Evolutionary conservation across 2,888 invertebrate genomes (phyloP), one percentile per base, ranked within the genome.

Genomic region (Hypercompe scribonia): DNA sequence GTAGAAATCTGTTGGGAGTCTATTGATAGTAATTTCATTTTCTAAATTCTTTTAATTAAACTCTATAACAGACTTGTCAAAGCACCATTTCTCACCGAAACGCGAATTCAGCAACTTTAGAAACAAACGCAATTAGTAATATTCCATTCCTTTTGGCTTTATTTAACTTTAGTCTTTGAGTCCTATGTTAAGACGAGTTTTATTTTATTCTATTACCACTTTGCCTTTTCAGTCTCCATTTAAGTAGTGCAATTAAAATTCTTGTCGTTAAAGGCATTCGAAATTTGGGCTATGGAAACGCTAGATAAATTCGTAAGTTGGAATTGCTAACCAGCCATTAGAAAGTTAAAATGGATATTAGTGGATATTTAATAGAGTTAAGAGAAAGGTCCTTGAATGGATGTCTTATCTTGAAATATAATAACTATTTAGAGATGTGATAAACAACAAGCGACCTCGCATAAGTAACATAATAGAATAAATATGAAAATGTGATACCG

Each of bases 51-150:
- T 85, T 82, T 76, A 81, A 81, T 85, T 82, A 78, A 81, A 85
- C 68, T 79, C 71, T 58, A 74, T 82, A 82, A 85, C 76, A 79
- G 86, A 85, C 72, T 69, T 73, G 73, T 79, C 73, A 68, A 66
- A 81, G 80, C 77, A 78, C 83, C 85, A 81, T 78, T 70, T 78
- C 76, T 77, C 65, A 61, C 67, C 39, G 64, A 71, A 80, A 85
- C 81, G 81, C 81, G 81, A 79, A 78, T 84, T 73, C 69, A 71
- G 74, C 74, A 64, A 65, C 78, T 71, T 75, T 71, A 68, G 71
- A 85, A 86, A 76, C 46, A 66, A 76, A 81, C 82, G 84, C 82
- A 88, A 87, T 88, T 86, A 88, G 80, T 75, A 81, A 81, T 77
- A 79, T 83, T 82, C 83, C 79, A 79, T 84, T 78, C 78, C 78